These are phyloP conservation scores for Acanthis flammea DNA, from an alignment of 2,797 vertebrate genomes.

Conservation along the genomic window DNA sequence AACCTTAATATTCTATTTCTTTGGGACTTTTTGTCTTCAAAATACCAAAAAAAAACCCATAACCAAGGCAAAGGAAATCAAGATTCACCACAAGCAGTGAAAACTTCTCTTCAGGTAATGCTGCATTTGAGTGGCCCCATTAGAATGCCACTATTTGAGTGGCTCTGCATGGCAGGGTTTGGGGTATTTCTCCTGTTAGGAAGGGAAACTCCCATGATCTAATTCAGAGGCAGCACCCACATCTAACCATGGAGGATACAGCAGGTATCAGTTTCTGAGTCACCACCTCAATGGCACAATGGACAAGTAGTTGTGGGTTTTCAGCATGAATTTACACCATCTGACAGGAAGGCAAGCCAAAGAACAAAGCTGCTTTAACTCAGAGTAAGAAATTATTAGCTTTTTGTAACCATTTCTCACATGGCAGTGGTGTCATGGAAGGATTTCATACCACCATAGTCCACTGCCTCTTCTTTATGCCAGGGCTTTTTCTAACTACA, in stretches of 20 bases:
- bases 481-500: not conserved
- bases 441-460: not conserved
- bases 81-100: not conserved
- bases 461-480: not conserved
- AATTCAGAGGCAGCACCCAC: not conserved
- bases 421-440: not conserved
- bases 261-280: not conserved
- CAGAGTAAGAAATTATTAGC: not conserved
- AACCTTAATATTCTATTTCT: not conserved
- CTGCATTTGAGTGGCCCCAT: not conserved
- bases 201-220: not conserved
- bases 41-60: not conserved
- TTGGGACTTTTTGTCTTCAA: not conserved
- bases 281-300: not conserved
- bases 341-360: not conserved
- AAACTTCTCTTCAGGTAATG: not conserved
- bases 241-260: not conserved
- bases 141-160: not conserved
- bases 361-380: not conserved
- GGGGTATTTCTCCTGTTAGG: not conserved
- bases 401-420: not conserved
- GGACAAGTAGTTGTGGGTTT: fast-evolving
- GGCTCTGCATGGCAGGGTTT: not conserved
- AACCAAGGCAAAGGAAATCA: not conserved
- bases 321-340: not conserved